Evolutionary conservation across 2,888 invertebrate genomes (phyloP).

Genomic region (Amiota minor): DNA sequence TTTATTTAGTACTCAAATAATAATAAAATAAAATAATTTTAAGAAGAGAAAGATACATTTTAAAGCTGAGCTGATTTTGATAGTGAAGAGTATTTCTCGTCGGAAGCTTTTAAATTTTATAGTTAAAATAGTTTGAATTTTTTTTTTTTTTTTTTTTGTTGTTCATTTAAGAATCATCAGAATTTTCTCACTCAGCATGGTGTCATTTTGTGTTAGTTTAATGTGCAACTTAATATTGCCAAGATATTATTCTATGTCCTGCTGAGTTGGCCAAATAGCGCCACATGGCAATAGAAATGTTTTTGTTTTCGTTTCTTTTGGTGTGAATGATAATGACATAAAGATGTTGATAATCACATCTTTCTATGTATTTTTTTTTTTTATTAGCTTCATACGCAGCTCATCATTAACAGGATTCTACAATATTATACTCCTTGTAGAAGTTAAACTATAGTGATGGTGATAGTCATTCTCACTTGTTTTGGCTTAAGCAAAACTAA

Average conservation of each 20-base stretch:
- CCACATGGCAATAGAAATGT: no score
- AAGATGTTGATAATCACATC: slow-evolving; percentile 14
- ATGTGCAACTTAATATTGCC: not conserved
- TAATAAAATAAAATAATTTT: no score
- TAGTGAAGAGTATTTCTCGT: no score
- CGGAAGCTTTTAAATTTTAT: not conserved
- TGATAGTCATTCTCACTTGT: no score
- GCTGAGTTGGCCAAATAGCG: no score
- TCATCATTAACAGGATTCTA: not conserved
- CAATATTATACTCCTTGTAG: not conserved
- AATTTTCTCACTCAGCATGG: not conserved
- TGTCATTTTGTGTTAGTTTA: slow-evolving; percentile 4
- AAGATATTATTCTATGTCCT: no score
- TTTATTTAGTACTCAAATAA: no score
- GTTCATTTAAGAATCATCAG: not conserved
- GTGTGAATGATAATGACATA: slow-evolving; percentile 22
- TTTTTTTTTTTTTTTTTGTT: not conserved
- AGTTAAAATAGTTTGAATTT: not conserved
- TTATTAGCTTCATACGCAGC: not conserved
- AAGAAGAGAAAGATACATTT: no score
- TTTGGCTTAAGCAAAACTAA: no score
- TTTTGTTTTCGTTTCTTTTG: not conserved
- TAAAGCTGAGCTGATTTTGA: no score
- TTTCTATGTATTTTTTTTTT: no score
- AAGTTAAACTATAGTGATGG: not conserved